Evolutionary conservation across 2,888 invertebrate genomes (phyloP).

Genomic region (Caenorhabditis sp.): DNA sequence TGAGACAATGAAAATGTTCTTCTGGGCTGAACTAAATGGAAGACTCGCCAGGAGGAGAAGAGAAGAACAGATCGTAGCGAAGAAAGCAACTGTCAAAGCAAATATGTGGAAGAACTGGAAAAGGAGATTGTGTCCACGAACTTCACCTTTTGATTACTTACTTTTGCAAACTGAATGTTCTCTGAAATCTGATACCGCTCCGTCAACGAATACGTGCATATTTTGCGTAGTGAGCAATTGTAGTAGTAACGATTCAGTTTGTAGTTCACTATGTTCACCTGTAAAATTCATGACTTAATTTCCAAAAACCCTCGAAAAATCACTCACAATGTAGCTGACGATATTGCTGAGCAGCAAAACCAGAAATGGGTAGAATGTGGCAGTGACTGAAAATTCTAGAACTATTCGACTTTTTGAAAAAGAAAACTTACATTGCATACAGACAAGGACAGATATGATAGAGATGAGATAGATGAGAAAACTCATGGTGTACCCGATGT

Average conservation of each 20-base stretch:
- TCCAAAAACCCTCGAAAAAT: neutral
- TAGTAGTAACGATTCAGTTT: conserved; percentile 48
- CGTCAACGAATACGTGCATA: conserved; percentile 47
- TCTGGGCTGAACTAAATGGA: conserved; percentile 23
- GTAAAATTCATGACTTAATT: neutral
- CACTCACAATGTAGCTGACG: conserved; percentile 46
- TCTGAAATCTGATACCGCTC: conserved; percentile 54
- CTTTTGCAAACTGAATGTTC: conserved; percentile 54
- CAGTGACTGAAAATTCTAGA: conserved; percentile 17
- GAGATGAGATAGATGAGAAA: conserved; percentile 43
- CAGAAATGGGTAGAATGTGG: conserved; percentile 48
- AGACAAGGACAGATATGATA: conserved; percentile 30
- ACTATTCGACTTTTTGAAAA: neutral
- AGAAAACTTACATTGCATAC: conserved; percentile 29
- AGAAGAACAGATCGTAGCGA: conserved; percentile 34
- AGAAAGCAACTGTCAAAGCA: conserved; percentile 34
- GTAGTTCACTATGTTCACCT: conserved; percentile 47
- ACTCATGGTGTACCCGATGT: conserved; percentile 43
- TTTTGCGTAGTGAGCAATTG: conserved; percentile 42
- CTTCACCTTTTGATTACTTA: conserved; percentile 17
- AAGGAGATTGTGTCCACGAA: neutral
- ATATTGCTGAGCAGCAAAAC: conserved; percentile 30
- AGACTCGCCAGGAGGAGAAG: conserved; percentile 37
- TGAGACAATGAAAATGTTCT: conserved; percentile 31
- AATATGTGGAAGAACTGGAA: conserved; percentile 50